Base-by-base conservation (phyloP, 1,140 invertebrate species). In the Drosophila sucinea region DNA sequence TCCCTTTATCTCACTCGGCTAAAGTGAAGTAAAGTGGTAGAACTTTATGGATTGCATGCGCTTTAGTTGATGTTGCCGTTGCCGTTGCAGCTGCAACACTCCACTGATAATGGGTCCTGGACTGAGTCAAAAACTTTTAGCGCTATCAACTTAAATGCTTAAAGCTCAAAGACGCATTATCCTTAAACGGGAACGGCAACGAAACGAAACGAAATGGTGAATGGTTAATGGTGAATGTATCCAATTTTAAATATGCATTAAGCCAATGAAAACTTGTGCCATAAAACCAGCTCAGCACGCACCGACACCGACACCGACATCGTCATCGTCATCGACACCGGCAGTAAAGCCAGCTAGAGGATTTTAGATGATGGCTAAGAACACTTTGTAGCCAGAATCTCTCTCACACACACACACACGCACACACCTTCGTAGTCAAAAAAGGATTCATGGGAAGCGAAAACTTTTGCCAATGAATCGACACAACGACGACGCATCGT, bases 171-270 rank as follows among this genome's bases (percentile, higher is more conserved):
- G 70, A 57, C 62, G 73, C 73, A 76, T 76, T 75, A 76, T 76
- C 27, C 51, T 30, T 25, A 32, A 38, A 38, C 23, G 4, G 6
- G 4, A 32, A 33, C 23, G 27, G 32, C 11, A 6, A 35, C 27
- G 17, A 17, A 17, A 17, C 17, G 17, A 17, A 17, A 17, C 17
- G 17, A 17, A 17, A 17, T 17, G 17, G 17, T 35, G 23, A 38
- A 60, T 30, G 60, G 40, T 44, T 47, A 63, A 78, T 66, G 71
- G 44, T 76, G 73, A 70, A 73, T 84, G 81, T 84, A 84, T 77
- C 61, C 67, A 65, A 84, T 84, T 84, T 84, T 84, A 84, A 84
- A 84, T 84, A 84, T 84, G 81, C 81, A 84, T 81, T 77, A 80
- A 74, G 81, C 81, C 81, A 83, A 80, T 83, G 77, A 77, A 77